phyloP scores from a whole-genome alignment of 2,113 vertebrate species.

The Heterocephalus glaber region DNA sequence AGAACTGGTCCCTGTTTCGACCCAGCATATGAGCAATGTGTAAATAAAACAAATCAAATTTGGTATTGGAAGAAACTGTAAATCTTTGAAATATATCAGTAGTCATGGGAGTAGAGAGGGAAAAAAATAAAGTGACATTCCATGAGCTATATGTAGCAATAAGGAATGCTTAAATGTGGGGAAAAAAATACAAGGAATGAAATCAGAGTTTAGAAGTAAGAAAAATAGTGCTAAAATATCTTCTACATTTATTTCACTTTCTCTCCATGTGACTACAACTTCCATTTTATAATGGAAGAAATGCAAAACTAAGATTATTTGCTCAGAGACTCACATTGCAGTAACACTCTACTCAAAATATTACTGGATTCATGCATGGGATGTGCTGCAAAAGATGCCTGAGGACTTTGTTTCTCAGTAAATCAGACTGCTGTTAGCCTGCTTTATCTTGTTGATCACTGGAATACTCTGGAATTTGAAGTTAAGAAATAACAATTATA shows the following conservation, averaged over 20 bases:
- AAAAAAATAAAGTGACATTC: neutral
- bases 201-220: constrained; percentile 50
- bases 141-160: constrained; percentile 53
- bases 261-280: neutral
- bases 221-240: constrained; percentile 44
- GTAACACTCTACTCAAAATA: neutral
- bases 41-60: constrained; percentile 36
- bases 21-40: neutral
- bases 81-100: constrained; percentile 39
- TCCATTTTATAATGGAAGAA: constrained; percentile 1
- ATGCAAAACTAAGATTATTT: neutral
- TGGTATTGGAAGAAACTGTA: constrained; percentile 42
- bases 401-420: neutral
- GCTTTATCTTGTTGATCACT: neutral
- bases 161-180: constrained; percentile 56
- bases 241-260: neutral
- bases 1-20: neutral
- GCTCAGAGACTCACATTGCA: neutral
- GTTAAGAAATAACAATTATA: constrained; percentile 6
- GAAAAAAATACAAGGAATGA: constrained; percentile 65
- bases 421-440: neutral
- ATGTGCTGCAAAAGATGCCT: neutral
- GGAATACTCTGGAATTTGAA: neutral
- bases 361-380: neutral
- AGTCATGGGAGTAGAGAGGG: neutral